Percentiles rank a stretch among this genome's conserved stretches.
phyloP scores from a whole-genome alignment of 2,113 vertebrate genomes.

The Lycaon pictus region DNA sequence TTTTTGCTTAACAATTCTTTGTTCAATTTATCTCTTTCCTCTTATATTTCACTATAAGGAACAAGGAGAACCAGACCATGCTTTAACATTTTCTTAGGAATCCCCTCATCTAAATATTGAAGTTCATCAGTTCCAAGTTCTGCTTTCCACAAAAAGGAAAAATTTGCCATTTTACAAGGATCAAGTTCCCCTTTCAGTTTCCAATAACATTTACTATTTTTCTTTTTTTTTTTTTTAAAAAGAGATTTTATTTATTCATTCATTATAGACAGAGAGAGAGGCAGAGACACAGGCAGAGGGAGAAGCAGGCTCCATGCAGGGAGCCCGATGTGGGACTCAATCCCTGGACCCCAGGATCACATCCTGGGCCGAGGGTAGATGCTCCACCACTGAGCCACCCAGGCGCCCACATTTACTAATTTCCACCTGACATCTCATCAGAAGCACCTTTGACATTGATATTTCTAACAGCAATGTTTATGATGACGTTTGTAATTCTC shows the following conservation, averaged over 20 bases:
- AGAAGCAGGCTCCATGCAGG: too few species aligned
- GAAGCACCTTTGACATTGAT: not conserved
- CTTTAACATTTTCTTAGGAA: not conserved
- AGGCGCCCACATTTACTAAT: not conserved
- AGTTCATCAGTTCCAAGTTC: not conserved
- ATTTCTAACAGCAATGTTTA: not conserved
- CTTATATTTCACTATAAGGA: not conserved
- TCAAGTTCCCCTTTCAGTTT: not conserved
- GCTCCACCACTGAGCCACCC: too few species aligned
- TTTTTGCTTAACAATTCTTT: not conserved
- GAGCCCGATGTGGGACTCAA: too few species aligned
- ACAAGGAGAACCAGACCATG: not conserved
- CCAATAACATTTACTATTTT: not conserved
- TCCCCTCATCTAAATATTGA: not conserved
- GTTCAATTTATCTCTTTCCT: not conserved
- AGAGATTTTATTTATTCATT: too few species aligned
- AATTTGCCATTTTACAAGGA: not conserved
- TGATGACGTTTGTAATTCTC: not conserved
- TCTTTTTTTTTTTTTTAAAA: too few species aligned
- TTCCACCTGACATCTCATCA: not conserved
- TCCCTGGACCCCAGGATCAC: too few species aligned
- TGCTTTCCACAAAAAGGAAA: not conserved
- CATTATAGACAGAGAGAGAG: too few species aligned
- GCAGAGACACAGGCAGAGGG: too few species aligned
- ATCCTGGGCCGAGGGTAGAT: too few species aligned